These are phyloP conservation scores for Lethocerus indicus DNA, from an alignment of 1,140 invertebrate genomes.

Conservation along the genomic window DNA sequence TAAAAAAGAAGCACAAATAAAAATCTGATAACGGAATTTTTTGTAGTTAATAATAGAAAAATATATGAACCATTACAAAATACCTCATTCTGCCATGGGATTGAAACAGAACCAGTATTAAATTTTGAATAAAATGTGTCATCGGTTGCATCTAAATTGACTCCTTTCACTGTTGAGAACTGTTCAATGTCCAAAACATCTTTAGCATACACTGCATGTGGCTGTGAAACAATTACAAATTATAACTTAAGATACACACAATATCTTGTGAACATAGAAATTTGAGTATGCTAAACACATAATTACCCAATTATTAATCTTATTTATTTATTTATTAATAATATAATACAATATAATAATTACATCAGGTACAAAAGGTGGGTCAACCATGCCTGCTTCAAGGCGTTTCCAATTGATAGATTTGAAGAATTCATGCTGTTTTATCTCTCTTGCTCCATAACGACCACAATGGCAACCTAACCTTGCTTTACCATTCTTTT, in stretches of 20 bases:
- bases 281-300: too few species aligned
- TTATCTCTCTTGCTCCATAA: constrained; percentile 71
- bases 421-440: constrained; percentile 81
- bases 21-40: background rate
- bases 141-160: constrained; percentile 92
- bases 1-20: constrained; percentile 8
- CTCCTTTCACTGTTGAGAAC: constrained; percentile 98
- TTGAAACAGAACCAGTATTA: constrained; percentile 97
- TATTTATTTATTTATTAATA: background rate
- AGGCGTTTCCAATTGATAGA: constrained; percentile 89
- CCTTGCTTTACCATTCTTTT: constrained; percentile 19
- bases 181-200: constrained; percentile 99
- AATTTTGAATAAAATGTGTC: constrained; percentile 98
- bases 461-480: constrained; percentile 58
- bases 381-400: constrained; percentile 88
- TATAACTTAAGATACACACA: background rate
- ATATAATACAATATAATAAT: constrained; percentile 28
- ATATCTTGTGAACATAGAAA: too few species aligned
- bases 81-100: constrained; percentile 96
- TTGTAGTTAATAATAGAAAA: background rate
- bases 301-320: too few species aligned
- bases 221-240: constrained; percentile 40
- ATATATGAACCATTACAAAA: background rate
- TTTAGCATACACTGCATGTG: constrained; percentile 97
- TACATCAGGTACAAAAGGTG: constrained; percentile 92